Base-by-base conservation (phyloP, 2,888 invertebrate species). In the Netelia virgata region DNA sequence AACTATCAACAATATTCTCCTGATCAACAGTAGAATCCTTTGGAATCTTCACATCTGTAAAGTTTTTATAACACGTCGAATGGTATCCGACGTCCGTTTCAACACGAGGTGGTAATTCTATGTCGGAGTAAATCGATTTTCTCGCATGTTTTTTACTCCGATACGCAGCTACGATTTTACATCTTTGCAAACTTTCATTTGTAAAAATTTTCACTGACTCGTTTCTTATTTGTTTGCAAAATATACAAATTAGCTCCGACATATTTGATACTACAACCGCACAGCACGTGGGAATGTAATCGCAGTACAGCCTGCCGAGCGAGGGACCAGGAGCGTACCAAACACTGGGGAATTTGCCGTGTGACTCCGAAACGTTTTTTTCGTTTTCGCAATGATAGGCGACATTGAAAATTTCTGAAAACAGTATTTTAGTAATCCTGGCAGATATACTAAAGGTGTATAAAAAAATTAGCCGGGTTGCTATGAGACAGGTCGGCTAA, bases 41-140 rank as follows among this genome's bases (percentile, higher is more conserved):
- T 8, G 50, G 68, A 50, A 68, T 68, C 20, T 23, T 68, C 50
- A 50, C 23, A 5, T 50, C 68, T 28, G 68, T 68, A n/a, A 50
- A 53, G 50, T 68, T 68, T 50, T 68, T 68, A 11, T 68, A 68
- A 23, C 68, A 68, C 6, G 20, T n/a, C 23, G 53, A 68, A 18
- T 68, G 68, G 20, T 68, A 68, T 5, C 53, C 50, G 23, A 11
- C 23, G 5, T 68, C 68, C 50, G 68, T 50, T 20, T 68, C 20
- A 11, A 23, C 14, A 28, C 23, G 9, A n/a, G n/a, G 50, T 23
- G 68, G 68, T 50, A 68, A 50, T 23, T 68, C n/a, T 2, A 53
- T 50, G 2, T 68, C 23, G 47, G 68, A 68, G 68, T 68, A 23
- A 50, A 68, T 68, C 11, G 68, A 68, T 68, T 68, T 68, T 14